These are phyloP conservation scores for Hippoglossus hippoglossus DNA, from an alignment of 2,797 vertebrate species.

Conservation along the genomic window DNA sequence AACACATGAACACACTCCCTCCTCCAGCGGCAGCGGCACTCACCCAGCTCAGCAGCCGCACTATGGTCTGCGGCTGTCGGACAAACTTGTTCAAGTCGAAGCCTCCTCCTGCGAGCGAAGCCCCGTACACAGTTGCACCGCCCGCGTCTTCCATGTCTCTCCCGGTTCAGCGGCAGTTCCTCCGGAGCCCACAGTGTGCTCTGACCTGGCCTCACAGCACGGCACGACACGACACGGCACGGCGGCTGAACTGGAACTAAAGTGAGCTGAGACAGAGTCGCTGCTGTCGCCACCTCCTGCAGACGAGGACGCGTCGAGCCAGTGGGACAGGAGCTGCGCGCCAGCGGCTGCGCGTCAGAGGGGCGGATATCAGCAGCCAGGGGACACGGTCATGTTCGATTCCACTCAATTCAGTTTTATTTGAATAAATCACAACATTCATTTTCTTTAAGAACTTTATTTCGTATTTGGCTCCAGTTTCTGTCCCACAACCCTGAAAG, in stretches of 20 bases:
- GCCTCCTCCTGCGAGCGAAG: conserved; percentile 76
- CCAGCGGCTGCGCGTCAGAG: conserved; percentile 33
- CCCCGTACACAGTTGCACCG: conserved; percentile 76
- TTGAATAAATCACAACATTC: too few species aligned
- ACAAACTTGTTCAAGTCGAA: conserved; percentile 80
- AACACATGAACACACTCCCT: neutral
- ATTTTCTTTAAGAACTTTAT: too few species aligned
- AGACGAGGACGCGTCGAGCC: neutral
- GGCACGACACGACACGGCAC: too few species aligned
- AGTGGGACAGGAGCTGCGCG: conserved; percentile 22
- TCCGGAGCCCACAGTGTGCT: too few species aligned
- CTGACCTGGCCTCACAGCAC: too few species aligned
- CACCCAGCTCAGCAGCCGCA: conserved; percentile 84
- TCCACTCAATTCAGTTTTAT: too few species aligned
- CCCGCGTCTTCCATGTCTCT: conserved; percentile 76
- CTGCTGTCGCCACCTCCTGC: neutral
- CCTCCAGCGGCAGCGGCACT: conserved; percentile 49
- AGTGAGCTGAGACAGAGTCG: too few species aligned
- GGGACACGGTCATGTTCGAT: neutral
- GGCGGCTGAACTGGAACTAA: too few species aligned
- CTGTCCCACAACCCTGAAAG: too few species aligned
- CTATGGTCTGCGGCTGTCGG: conserved; percentile 83
- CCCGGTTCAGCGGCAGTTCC: neutral
- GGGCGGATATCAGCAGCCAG: conserved; percentile 39
- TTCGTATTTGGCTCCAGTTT: too few species aligned